Base-by-base conservation (phyloP, 1,140 invertebrate genomes). In the Coenobita brevimanus region DNA sequence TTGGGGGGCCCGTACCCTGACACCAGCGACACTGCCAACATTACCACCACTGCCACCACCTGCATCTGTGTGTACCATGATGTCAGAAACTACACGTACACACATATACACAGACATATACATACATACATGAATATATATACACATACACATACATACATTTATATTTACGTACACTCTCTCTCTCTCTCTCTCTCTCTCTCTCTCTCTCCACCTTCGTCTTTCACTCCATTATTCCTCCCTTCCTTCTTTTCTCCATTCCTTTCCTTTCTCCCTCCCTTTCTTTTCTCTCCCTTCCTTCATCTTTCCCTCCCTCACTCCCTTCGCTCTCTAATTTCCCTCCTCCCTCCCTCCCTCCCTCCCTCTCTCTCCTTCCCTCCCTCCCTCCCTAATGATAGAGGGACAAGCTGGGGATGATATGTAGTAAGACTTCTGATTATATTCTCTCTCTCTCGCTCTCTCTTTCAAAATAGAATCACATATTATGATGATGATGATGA, bases 11-110 rank as follows among this genome's bases (percentile, higher is more conserved):
- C 60, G 33, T 46, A 43, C 24, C 24, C 43, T 27, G 43, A 60
- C 15, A n/a, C 75, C 46, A 79, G 10, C n/a, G 27, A 17, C 46
- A 79, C n/a, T 30, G 75, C 75, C 75, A 54, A 10, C 43, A 79
- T n/a, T 17, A 50, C 46, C 46, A 50, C 46, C 46, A 50, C 46
- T n/a, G n/a, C n/a, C 46, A 50, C 46, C 27, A 50, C 6, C 46
- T 50, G 46, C 46, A 50, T 50, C 46, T 50, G 46, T 8, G 17
- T 8, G 46, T 50, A 50, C 46, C 6, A 50, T 50, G 6, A 50
- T 8, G 6, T 50, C 6, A 50, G 6, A 64, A 24, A 21, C 4
- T 21, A 30, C 15, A 30, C 4, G n/a, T 71, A 27, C 4, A 13
- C 27, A 36, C 30, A 33, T 3, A 15, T 27, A 36, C 15, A 50